Percentiles rank a stretch among this genome's conserved stretches.
Evolutionary conservation across 2,113 vertebrate species (phyloP).

Genomic region (Hipposideros armiger): DNA sequence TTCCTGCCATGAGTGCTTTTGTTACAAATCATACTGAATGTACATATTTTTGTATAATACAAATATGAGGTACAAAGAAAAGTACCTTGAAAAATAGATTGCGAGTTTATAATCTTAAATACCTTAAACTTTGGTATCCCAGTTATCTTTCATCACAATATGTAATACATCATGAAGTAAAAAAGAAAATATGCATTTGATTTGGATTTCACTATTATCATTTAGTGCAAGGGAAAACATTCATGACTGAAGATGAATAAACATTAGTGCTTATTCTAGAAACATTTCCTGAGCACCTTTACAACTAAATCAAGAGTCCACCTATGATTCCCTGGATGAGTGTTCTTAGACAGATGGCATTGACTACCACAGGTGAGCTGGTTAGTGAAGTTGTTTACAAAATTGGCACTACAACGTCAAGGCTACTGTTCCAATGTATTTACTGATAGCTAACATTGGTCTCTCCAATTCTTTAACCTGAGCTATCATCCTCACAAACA

Average conservation of each 20-base stretch:
- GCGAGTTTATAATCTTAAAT: slow-evolving; percentile 16
- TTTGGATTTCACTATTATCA: not conserved
- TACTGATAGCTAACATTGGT: not conserved
- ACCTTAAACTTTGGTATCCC: slow-evolving; percentile 48
- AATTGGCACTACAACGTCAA: not conserved
- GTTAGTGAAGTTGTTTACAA: not conserved
- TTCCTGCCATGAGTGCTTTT: slow-evolving; percentile 73
- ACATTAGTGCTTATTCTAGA: slow-evolving; percentile 14
- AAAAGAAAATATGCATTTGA: not conserved
- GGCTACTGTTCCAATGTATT: not conserved
- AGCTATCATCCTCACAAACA: not conserved
- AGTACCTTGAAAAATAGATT: slow-evolving; percentile 60
- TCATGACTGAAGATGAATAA: not conserved
- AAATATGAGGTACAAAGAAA: slow-evolving; percentile 61
- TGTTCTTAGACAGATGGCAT: not conserved
- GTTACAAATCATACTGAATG: slow-evolving; percentile 61
- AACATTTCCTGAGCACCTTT: not conserved
- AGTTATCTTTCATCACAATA: slow-evolving; percentile 56
- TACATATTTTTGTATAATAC: slow-evolving; percentile 82
- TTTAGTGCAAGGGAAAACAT: slow-evolving; percentile 64
- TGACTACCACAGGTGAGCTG: not conserved
- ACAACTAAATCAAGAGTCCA: not conserved
- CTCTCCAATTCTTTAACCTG: not conserved
- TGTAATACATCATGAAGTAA: slow-evolving; percentile 45
- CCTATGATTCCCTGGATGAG: not conserved